Evolutionary conservation across 2,888 invertebrate species (phyloP), one percentile per base, ranked within the genome.

Genomic region (Dioctria linearis): DNA sequence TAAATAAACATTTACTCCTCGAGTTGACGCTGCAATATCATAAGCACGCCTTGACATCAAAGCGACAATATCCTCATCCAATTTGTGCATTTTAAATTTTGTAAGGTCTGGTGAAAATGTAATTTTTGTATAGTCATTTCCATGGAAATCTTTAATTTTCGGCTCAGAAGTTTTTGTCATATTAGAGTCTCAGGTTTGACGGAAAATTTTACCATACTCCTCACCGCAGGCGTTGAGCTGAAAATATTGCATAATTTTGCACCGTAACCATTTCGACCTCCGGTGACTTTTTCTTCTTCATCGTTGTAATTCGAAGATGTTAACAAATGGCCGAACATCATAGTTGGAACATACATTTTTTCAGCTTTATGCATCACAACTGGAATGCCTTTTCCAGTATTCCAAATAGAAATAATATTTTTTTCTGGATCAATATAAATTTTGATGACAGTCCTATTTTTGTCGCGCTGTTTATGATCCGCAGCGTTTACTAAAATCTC

Each of bases 231-330:
- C 87, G 96, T 97, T 39, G 93, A 95, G 85, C 98, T 98, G 90
- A 99, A 99, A 84, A 99, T 98, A 88, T 99, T 99, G 88, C 99
- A 99, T 76, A 99, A 90, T 89, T 99, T 99, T 4, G 99, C 99
- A 86, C 99, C 99, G 87, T 97, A 99, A 79, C 99, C 99, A 86
- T 99, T 99, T 85, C 99, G 93, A 82, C 99, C 99, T 85, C 98
- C 98, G 0, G 95, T 95, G 3, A 94, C 98, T 91, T 99, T 99
- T 87, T 96, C 96, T 87, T 99, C 97, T 84, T 96, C 95, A 84
- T 99, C 99, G 88, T 99, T 97, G 87, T 98, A 99, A 89, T 99
- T 99, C 5, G 98, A 99, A 1, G 99, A 99, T 9, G 99, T 99
- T 84, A 99, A 90, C 43, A 99, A 90, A 88, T 99, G 98, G 9